phyloP scores from a whole-genome alignment of 2,113 vertebrate species.

The Mustelus asterias region DNA sequence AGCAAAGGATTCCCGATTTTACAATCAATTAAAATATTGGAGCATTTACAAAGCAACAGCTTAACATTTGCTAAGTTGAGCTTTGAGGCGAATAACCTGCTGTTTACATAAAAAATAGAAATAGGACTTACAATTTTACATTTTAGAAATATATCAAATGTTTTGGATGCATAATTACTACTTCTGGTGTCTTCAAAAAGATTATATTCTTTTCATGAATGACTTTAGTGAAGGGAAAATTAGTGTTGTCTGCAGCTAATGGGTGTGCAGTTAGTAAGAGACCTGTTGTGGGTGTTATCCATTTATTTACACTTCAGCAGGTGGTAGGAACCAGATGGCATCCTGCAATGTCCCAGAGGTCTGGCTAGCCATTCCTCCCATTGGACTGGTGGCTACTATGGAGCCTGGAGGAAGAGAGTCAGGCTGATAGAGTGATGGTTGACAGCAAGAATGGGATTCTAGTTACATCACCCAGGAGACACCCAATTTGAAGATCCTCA shows the following conservation, averaged over 20 bases:
- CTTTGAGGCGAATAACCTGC: neutral
- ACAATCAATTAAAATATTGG: neutral
- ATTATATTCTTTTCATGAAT: conserved; percentile 6
- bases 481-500: neutral
- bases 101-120: neutral
- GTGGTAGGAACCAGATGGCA: neutral
- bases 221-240: neutral
- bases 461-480: no score
- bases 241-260: neutral
- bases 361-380: neutral
- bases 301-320: neutral
- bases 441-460: neutral
- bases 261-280: neutral
- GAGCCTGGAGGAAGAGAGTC: neutral
- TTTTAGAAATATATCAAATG: conserved; percentile 24
- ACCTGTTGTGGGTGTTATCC: neutral
- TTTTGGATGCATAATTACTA: conserved; percentile 13
- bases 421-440: neutral
- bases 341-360: neutral
- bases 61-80: neutral
- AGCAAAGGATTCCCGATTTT: neutral
- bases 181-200: neutral
- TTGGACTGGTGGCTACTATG: neutral
- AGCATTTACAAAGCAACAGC: neutral
- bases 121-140: neutral